These are phyloP conservation scores for Nasua narica DNA, from an alignment of 2,797 vertebrate genomes.

Conservation along the genomic window DNA sequence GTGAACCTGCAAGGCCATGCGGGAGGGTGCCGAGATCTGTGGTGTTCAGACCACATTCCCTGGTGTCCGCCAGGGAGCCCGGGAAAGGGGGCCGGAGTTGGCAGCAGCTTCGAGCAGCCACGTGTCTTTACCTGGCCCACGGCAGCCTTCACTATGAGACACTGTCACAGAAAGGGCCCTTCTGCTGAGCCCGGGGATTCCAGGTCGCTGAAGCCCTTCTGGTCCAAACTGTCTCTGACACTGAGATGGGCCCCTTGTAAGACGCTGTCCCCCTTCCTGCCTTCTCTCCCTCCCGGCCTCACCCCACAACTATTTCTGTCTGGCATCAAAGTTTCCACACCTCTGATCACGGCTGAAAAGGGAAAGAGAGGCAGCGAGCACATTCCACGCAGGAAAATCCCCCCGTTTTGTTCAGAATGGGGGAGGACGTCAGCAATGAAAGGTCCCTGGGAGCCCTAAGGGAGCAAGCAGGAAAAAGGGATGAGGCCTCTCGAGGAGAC, in stretches of 20 bases:
- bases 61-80: background rate
- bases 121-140: background rate
- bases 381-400: background rate
- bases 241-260: background rate
- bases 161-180: background rate
- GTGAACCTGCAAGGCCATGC: background rate
- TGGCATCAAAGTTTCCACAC: background rate
- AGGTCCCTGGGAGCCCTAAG: background rate
- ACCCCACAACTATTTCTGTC: background rate
- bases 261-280: background rate
- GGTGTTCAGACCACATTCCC: background rate
- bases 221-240: background rate
- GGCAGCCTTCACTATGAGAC: no score
- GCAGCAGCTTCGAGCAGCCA: background rate
- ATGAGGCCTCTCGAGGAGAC: background rate
- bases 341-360: background rate
- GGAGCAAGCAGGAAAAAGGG: background rate
- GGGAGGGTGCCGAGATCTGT: fast-evolving
- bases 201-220: background rate
- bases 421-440: background rate
- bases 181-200: background rate
- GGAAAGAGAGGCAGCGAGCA: background rate
- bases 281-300: background rate
- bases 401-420: background rate
- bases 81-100: background rate